A percentile compares a stretch with the other conserved stretches of the same genome.
phyloP scores from a whole-genome alignment of 1,140 invertebrate genomes.

The Sycobia sp. region DNA sequence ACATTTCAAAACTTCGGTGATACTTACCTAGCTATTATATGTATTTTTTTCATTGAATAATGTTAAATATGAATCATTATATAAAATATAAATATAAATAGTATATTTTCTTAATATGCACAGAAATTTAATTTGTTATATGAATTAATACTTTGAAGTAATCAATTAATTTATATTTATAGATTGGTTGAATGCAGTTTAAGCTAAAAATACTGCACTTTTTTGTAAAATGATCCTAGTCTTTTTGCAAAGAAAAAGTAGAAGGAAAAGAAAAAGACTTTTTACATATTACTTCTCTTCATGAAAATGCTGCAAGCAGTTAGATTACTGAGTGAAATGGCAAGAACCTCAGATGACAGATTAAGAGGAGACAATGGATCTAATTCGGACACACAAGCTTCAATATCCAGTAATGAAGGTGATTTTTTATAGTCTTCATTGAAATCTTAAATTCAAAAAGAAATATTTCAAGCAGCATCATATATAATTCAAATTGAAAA shows the following conservation, averaged over 20 bases:
- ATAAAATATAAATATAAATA: too few relatives aligned
- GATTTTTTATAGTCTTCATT: constrained; percentile 2
- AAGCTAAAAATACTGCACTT: constrained; percentile 24
- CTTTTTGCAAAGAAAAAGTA: constrained; percentile 19
- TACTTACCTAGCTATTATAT: too few relatives aligned
- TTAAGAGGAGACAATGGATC: constrained; percentile 39
- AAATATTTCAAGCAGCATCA: too few relatives aligned
- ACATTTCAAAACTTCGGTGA: too few relatives aligned
- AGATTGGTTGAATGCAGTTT: constrained; percentile 30
- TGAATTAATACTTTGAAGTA: too few relatives aligned
- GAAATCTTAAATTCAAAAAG: too few relatives aligned
- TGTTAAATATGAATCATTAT: too few relatives aligned
- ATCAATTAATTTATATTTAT: constrained; percentile 15
- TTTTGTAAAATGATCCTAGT: constrained; percentile 33
- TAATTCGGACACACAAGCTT: constrained; percentile 41
- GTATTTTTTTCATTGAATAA: too few relatives aligned
- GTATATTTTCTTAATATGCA: too few relatives aligned
- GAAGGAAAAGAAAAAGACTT: constrained; percentile 27
- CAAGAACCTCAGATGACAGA: constrained; percentile 47
- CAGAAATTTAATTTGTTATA: too few relatives aligned
- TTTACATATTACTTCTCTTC: neutral
- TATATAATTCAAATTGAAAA: too few relatives aligned
- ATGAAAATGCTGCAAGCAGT: constrained; percentile 51
- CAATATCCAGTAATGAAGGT: constrained; percentile 40
- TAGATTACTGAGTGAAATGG: constrained; percentile 49